phyloP scores from a whole-genome alignment of 2,888 invertebrate genomes.

The Hydriomena furcata region DNA sequence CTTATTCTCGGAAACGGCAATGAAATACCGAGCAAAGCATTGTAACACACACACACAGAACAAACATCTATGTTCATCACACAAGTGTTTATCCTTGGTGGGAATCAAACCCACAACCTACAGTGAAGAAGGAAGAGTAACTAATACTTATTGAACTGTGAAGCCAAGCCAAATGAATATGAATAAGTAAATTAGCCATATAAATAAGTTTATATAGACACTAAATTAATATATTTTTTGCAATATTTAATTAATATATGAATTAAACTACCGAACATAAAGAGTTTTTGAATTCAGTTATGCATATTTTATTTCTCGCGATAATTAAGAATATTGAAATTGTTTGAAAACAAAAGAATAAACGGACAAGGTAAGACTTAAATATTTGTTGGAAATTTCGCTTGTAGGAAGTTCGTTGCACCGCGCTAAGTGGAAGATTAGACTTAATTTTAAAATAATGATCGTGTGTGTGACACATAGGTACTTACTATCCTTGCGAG shows the following conservation, averaged over 20 bases:
- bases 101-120: too few species aligned
- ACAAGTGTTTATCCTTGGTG: too few species aligned
- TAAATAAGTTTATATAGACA: constrained; percentile 36
- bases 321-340: too few species aligned
- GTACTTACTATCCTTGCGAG: constrained; percentile 34
- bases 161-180: too few species aligned
- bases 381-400: constrained; percentile 50
- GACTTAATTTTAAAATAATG: constrained; percentile 76
- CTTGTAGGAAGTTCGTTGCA: constrained; percentile 71
- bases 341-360: constrained; percentile 63
- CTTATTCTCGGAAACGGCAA: too few species aligned
- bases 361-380: constrained; percentile 53
- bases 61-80: too few species aligned
- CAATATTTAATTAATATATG: constrained; percentile 40
- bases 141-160: too few species aligned
- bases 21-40: too few species aligned
- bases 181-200: constrained; percentile 47
- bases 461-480: constrained; percentile 59
- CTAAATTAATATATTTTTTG: constrained; percentile 56
- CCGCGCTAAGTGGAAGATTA: constrained; percentile 66
- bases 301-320: constrained; percentile 48
- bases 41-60: too few species aligned
- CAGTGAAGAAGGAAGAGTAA: too few species aligned
- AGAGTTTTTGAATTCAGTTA: constrained; percentile 52
- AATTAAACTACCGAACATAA: constrained; percentile 47